Evolutionary conservation across 2,797 vertebrate genomes (phyloP).

Genomic region (Manis crassicaudata): DNA sequence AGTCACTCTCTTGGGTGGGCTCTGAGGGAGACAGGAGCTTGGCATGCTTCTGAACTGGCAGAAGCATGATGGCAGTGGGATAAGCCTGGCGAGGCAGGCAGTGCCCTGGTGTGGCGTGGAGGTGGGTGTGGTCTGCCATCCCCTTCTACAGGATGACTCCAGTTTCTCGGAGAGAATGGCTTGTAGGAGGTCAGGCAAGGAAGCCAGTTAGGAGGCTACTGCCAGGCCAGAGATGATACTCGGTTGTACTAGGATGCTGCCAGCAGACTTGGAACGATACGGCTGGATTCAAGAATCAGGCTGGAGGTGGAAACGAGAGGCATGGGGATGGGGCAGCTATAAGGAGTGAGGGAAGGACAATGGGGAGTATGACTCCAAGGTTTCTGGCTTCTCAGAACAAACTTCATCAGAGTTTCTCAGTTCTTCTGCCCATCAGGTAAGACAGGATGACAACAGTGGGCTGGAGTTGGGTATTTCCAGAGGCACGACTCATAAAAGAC

Average conservation of each 20-base stretch:
- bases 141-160: not conserved
- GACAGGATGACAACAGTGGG: no score
- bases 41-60: not conserved
- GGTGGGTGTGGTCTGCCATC: not conserved
- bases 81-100: not conserved
- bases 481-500: not conserved
- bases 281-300: not conserved
- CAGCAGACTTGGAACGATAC: not conserved
- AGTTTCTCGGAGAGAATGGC: not conserved
- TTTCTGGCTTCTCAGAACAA: no score
- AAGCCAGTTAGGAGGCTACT: not conserved
- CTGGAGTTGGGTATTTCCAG: no score
- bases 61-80: no score
- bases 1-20: not conserved
- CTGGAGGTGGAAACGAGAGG: not conserved
- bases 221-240: not conserved
- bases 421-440: no score
- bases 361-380: not conserved
- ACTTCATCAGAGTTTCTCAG: no score
- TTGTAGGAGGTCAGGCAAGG: not conserved
- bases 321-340: not conserved
- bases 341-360: not conserved
- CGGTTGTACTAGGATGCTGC: not conserved
- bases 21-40: not conserved
- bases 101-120: fast-evolving